Conservation (phyloP, 2,888 invertebrate genomes). For the Macropis europaea region DNA sequence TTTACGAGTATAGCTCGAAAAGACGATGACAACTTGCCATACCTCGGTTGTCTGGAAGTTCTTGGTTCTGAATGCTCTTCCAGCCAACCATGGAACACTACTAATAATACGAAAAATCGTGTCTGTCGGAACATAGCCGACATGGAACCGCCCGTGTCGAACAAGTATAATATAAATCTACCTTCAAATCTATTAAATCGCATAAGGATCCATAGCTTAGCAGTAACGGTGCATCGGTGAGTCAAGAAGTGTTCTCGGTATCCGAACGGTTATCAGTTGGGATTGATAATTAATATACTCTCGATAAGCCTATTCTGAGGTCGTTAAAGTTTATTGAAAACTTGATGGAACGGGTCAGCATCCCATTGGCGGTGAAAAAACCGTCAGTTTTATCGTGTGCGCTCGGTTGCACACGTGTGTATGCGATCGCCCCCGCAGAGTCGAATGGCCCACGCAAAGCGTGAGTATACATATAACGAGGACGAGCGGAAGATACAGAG, state of each 20-base stretch:
- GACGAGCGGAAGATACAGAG: conserved; percentile 30
- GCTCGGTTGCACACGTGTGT: conserved; percentile 16
- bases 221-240: no score
- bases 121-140: no score
- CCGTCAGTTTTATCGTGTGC: conserved; percentile 16
- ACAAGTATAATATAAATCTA: no score
- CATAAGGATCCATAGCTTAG: no score
- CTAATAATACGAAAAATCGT: no score
- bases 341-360: conserved; percentile 26
- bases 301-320: conserved; percentile 1
- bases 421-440: conserved; percentile 49
- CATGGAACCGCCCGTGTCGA: no score
- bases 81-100: no score
- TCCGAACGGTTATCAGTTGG: neutral
- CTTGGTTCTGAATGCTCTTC: no score
- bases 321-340: conserved; percentile 38
- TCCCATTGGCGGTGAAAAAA: conserved; percentile 10
- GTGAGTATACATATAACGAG: conserved; percentile 45
- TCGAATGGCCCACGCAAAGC: conserved; percentile 57
- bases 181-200: no score
- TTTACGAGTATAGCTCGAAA: no score
- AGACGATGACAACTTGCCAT: no score
- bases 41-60: no score
- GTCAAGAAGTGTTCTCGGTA: neutral
- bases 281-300: conserved; percentile 17